A percentile compares a stretch with the other conserved stretches of the same genome.
Conservation (phyloP, 2,888 invertebrate species). For the Epistrophella euchroma region DNA sequence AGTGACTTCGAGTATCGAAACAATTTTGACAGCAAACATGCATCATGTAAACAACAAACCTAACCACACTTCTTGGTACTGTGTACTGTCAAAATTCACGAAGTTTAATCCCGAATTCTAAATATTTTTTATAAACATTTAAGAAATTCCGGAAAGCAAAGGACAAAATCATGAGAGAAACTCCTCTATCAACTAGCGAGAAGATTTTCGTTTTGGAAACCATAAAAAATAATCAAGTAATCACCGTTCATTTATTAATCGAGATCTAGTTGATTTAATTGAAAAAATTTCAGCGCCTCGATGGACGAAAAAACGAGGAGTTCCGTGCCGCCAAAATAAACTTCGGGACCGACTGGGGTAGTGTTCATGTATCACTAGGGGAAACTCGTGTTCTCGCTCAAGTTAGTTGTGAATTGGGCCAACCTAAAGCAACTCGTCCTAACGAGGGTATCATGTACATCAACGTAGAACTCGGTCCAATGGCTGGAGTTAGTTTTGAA, state of each 20-base stretch:
- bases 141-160: not conserved
- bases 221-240: slow-evolving; percentile 87
- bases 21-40: slow-evolving; percentile 39
- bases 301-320: slow-evolving; percentile 91
- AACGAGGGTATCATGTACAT: slow-evolving; percentile 94
- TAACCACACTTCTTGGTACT: slow-evolving; percentile 41
- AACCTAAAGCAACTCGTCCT: slow-evolving; percentile 93
- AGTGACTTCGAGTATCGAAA: slow-evolving; percentile 38
- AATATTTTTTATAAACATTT: not conserved
- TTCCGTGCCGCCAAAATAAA: slow-evolving; percentile 89
- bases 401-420: slow-evolving; percentile 94
- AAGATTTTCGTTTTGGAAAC: slow-evolving; percentile 88
- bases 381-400: slow-evolving; percentile 94
- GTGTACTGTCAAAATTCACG: not conserved
- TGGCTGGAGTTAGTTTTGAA: slow-evolving; percentile 94
- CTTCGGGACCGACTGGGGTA: slow-evolving; percentile 93
- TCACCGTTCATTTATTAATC: not conserved
- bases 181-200: slow-evolving; percentile 88
- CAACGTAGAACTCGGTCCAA: slow-evolving; percentile 93
- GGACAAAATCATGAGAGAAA: slow-evolving; percentile 86
- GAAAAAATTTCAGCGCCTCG: slow-evolving; percentile 87
- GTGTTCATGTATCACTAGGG: slow-evolving; percentile 90
- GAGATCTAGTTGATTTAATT: slow-evolving; percentile 28
- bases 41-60: slow-evolving; percentile 43
- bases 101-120: not conserved